phyloP scores from a whole-genome alignment of 1,140 invertebrate species.

The Saxidomus purpurata region DNA sequence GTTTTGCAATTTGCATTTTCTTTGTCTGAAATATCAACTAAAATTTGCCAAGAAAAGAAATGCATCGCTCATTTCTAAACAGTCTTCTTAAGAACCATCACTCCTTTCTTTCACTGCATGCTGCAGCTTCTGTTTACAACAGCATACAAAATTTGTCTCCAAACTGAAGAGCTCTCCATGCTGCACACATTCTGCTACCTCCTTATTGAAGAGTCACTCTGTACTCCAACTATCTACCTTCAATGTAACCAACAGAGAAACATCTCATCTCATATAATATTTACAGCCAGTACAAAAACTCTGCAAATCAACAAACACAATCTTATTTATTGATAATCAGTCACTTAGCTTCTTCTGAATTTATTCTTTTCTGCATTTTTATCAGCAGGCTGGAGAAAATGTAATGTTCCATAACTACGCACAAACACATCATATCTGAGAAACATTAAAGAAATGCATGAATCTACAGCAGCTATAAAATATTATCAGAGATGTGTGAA shows the following conservation, averaged over 20 bases:
- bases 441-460: not conserved
- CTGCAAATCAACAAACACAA: constrained; percentile 1
- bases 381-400: not conserved
- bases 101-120: not conserved
- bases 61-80: too few relatives aligned
- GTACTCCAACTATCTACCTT: constrained; percentile 18
- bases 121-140: constrained; percentile 9
- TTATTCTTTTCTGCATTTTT: constrained; percentile 5
- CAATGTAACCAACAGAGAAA: not conserved
- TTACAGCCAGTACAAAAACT: not conserved
- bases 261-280: not conserved
- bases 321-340: constrained; percentile 35
- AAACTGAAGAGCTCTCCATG: constrained; percentile 14
- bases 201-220: constrained; percentile 9
- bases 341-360: not conserved
- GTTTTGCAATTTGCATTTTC: too few relatives aligned
- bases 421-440: not conserved
- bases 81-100: not conserved
- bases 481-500: not conserved
- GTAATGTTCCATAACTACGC: not conserved
- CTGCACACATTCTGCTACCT: not conserved
- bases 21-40: not conserved
- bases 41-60: not conserved
- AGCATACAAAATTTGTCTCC: constrained; percentile 11
- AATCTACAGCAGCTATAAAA: not conserved